A percentile compares a stretch with the other conserved stretches of the same genome.
These are phyloP conservation scores for Clarias laeviceps DNA, from an alignment of 2,797 vertebrate genomes.

Conservation along the genomic window DNA sequence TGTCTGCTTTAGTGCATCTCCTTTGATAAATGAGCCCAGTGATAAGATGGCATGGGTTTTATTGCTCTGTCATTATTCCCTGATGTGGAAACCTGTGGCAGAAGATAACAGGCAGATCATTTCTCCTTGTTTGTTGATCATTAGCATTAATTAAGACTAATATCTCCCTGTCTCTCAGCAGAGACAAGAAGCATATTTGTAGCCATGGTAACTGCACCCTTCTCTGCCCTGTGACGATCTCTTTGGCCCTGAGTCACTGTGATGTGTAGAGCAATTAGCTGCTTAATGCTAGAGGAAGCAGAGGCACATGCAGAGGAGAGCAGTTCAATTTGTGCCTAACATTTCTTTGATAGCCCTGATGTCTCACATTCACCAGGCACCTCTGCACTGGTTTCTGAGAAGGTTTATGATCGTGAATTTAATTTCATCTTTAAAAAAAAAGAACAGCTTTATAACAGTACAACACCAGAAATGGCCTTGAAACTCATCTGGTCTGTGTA, in stretches of 20 bases:
- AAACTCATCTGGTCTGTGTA: slow-evolving; percentile 20
- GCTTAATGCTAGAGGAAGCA: slow-evolving; percentile 58
- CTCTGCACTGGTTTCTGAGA: neutral
- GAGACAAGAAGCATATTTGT: slow-evolving; percentile 63
- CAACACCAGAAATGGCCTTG: slow-evolving; percentile 21
- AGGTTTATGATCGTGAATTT: slow-evolving; percentile 22
- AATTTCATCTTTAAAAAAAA: slow-evolving; percentile 17
- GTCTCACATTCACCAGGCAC: neutral
- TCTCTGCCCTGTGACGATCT: slow-evolving; percentile 42
- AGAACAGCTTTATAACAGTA: slow-evolving; percentile 13
- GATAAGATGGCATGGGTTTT: slow-evolving; percentile 36
- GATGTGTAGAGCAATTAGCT: slow-evolving; percentile 70
- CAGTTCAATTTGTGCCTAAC: slow-evolving; percentile 26
- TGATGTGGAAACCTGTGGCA: slow-evolving; percentile 46
- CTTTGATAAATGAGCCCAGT: slow-evolving; percentile 42
- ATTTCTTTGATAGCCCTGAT: neutral
- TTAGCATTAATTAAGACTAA: slow-evolving; percentile 63
- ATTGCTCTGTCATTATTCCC: slow-evolving; percentile 42
- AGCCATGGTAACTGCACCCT: slow-evolving; percentile 64
- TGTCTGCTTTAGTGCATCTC: slow-evolving; percentile 24
- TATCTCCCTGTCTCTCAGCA: slow-evolving; percentile 54
- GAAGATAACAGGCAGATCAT: slow-evolving; percentile 51
- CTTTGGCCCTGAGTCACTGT: slow-evolving; percentile 58
- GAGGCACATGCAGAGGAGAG: slow-evolving; percentile 55
- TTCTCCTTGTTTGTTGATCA: slow-evolving; percentile 54